Conservation (phyloP, 1,140 invertebrate genomes). For the Brachionus rubens region DNA sequence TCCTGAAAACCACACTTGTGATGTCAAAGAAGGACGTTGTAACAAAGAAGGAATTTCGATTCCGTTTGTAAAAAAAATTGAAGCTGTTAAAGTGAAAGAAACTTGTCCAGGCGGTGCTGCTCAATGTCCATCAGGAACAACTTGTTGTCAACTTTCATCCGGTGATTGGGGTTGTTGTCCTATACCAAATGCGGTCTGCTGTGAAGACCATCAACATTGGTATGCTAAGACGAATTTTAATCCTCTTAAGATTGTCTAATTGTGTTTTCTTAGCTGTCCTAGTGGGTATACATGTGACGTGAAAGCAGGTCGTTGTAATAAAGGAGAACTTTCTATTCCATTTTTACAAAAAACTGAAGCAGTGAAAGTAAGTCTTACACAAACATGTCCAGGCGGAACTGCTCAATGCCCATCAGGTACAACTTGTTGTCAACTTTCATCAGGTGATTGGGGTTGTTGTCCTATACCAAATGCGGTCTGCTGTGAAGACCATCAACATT, state of each 20-base stretch:
- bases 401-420: slow-evolving; percentile 54
- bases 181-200: slow-evolving; percentile 50
- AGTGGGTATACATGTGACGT: too few species aligned
- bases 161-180: slow-evolving; percentile 57
- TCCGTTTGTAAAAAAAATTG: background rate
- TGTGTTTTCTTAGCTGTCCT: too few species aligned
- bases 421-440: slow-evolving; percentile 57
- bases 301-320: background rate
- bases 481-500: slow-evolving; percentile 53
- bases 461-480: slow-evolving; percentile 49
- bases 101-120: slow-evolving; percentile 50
- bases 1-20: background rate
- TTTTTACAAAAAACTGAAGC: too few species aligned
- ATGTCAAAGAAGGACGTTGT: background rate
- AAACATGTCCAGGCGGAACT: slow-evolving; percentile 43
- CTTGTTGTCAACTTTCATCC: slow-evolving; percentile 56
- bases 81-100: slow-evolving; percentile 32
- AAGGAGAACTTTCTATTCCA: background rate
- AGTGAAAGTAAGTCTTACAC: background rate
- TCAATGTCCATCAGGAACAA: slow-evolving; percentile 56
- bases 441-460: slow-evolving; percentile 57
- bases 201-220: slow-evolving; percentile 53
- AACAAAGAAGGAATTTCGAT: background rate
- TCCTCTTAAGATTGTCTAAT: background rate
- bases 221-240: background rate